These are phyloP conservation scores for Mycetomoellerius zeteki DNA, from an alignment of 1,140 invertebrate genomes.

Conservation along the genomic window DNA sequence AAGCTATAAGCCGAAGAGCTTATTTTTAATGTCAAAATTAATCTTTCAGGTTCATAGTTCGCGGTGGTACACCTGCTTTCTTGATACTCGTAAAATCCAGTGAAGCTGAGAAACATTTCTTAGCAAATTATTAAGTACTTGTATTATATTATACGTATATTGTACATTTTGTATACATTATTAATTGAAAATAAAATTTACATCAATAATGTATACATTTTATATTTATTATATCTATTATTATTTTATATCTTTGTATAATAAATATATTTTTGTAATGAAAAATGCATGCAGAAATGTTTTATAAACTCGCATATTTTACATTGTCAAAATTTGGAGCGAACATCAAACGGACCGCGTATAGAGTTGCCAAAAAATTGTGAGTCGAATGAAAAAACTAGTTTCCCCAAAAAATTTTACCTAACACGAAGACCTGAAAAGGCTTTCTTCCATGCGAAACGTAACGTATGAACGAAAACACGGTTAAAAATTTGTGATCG, in stretches of 20 bases:
- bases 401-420: not conserved
- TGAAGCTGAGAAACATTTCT: slow-evolving; percentile 84
- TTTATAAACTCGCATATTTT: slow-evolving; percentile 1
- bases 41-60: slow-evolving; percentile 86
- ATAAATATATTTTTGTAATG: slow-evolving; percentile 17
- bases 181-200: not conserved
- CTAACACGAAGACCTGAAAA: not conserved
- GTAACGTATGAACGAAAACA: not conserved
- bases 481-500: slow-evolving; percentile 12
- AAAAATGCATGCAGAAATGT: not conserved
- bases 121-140: slow-evolving; percentile 77
- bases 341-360: not conserved
- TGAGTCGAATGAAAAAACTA: not conserved
- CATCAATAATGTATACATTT: not conserved
- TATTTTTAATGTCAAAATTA: slow-evolving; percentile 16
- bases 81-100: slow-evolving; percentile 86
- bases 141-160: slow-evolving; percentile 19
- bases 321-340: not conserved
- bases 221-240: too few relatives aligned
- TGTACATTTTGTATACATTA: not conserved
- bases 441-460: not conserved
- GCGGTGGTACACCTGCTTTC: slow-evolving; percentile 87
- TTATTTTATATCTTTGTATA: not conserved
- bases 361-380: not conserved
- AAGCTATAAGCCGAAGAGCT: not conserved